These are phyloP conservation scores for Polyodon spathula DNA, from an alignment of 2,113 vertebrate species.

Conservation along the genomic window DNA sequence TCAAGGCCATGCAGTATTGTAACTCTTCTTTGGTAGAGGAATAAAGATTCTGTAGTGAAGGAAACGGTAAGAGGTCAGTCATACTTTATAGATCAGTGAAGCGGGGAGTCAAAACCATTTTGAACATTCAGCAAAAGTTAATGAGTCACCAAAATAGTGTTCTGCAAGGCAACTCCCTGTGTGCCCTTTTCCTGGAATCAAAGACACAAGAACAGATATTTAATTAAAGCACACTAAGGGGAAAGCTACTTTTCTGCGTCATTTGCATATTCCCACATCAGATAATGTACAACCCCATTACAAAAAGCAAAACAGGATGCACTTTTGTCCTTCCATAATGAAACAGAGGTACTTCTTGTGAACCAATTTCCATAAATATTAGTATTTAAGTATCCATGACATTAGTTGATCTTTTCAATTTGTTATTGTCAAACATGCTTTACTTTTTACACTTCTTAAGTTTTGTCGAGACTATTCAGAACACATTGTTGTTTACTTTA, in stretches of 20 bases:
- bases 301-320: background rate
- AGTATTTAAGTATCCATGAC: slow-evolving; percentile 20
- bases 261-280: background rate
- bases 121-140: slow-evolving; percentile 4
- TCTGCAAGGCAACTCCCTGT: background rate
- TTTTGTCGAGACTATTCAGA: background rate
- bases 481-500: too few relatives aligned
- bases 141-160: slow-evolving; percentile 10
- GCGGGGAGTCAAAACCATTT: background rate
- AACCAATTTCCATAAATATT: slow-evolving; percentile 22
- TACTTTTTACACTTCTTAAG: background rate
- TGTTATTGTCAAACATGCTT: slow-evolving; percentile 20
- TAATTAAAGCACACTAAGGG: slow-evolving; percentile 8
- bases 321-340: background rate
- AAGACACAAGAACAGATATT: background rate
- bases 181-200: background rate
- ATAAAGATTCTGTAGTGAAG: too few relatives aligned
- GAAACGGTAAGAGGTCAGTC: too few relatives aligned
- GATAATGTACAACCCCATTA: background rate
- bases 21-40: too few relatives aligned
- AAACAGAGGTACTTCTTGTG: slow-evolving; percentile 13
- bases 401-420: slow-evolving; percentile 28
- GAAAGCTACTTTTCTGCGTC: background rate
- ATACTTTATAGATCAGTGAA: slow-evolving; percentile 2
- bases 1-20: too few relatives aligned